Evolutionary conservation across 2,113 vertebrate genomes (phyloP).

Genomic region (Grus americana): DNA sequence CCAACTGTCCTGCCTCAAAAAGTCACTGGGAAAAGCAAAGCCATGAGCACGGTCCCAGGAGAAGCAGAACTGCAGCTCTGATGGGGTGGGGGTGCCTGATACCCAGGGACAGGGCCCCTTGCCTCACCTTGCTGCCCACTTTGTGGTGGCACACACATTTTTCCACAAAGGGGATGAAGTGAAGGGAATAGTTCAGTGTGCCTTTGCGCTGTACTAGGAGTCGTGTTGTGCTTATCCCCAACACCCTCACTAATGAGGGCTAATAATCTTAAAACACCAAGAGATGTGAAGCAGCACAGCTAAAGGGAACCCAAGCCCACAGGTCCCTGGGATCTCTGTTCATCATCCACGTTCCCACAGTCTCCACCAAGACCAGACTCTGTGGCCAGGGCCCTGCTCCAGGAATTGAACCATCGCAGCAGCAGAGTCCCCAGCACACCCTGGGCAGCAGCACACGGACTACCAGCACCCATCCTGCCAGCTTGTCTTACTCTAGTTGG

Average conservation of each 20-base stretch:
- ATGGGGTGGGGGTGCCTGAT: background rate
- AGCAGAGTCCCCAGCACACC: background rate
- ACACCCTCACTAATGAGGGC: background rate
- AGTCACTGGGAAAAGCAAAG: background rate
- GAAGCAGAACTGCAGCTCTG: background rate
- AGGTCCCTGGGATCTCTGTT: background rate
- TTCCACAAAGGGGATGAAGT: background rate
- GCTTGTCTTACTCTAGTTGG: background rate
- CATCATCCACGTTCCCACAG: background rate
- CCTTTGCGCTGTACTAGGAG: background rate
- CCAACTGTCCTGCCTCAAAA: background rate
- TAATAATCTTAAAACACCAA: background rate
- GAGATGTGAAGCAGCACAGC: background rate
- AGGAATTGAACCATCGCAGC: background rate
- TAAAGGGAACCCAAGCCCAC: background rate
- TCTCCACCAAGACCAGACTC: background rate
- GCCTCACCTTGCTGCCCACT: background rate
- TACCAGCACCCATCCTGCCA: background rate
- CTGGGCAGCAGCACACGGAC: background rate
- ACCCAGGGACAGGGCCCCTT: background rate
- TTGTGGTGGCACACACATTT: background rate
- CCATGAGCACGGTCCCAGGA: accelerated
- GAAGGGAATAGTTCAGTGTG: background rate
- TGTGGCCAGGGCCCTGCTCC: background rate
- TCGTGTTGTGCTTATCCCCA: background rate